Evolutionary conservation across 2,888 invertebrate species (phyloP).

Genomic region (Mythimna pallens): DNA sequence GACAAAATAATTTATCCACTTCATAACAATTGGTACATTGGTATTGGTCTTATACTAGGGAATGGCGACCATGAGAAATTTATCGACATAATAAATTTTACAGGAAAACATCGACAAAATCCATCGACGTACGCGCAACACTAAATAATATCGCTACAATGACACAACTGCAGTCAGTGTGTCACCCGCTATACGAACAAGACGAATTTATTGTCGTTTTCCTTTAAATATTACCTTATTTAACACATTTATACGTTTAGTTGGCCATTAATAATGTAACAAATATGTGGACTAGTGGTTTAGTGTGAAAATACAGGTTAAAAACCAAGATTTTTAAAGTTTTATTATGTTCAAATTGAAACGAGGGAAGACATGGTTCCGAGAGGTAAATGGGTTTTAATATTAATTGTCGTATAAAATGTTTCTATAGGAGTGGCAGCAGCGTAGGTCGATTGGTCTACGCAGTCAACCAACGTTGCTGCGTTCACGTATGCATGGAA

Average conservation of each 20-base stretch:
- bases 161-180: constrained; percentile 67
- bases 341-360: constrained; percentile 76
- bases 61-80: not conserved
- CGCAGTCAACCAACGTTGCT: not conserved
- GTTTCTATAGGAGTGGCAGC: constrained; percentile 30
- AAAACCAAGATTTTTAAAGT: constrained; percentile 41
- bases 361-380: constrained; percentile 84
- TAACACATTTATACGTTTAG: constrained; percentile 36
- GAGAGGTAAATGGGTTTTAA: constrained; percentile 74
- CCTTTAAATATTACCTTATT: constrained; percentile 57
- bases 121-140: constrained; percentile 48
- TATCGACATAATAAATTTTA: constrained; percentile 24
- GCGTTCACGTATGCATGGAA: not conserved
- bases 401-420: constrained; percentile 21
- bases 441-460: not conserved
- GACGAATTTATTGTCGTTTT: constrained; percentile 63
- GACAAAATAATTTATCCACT: constrained; percentile 13
- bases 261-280: constrained; percentile 21
- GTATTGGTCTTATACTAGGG: no score
- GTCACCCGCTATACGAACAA: constrained; percentile 62
- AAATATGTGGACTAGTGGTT: constrained; percentile 53
- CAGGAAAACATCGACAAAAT: constrained; percentile 53
- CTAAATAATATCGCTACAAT: constrained; percentile 64
- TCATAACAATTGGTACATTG: constrained; percentile 1
- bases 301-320: constrained; percentile 27